Evolutionary conservation across 2,888 invertebrate species (phyloP), one percentile per base, ranked within the genome.

Genomic region (Trachelus stipa): DNA sequence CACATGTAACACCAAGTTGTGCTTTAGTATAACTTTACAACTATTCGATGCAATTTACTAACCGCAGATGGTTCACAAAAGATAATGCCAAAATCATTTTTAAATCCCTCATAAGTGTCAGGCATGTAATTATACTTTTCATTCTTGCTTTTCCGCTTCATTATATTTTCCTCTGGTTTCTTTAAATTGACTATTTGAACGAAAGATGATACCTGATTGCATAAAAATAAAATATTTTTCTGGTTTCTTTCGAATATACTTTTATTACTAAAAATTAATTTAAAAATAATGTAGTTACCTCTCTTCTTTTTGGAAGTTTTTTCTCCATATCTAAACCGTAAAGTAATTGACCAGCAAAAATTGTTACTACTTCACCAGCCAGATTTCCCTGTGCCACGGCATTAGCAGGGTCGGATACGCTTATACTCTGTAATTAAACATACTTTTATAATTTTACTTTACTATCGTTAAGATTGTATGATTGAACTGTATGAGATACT

Each of bases 381-480:
- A 91, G 86, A 80, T 92, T 93, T 1, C 92, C 92, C 79, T 93
- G 93, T 4, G 93, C 91, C 68, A 93, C 85, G 23, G 92, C 90
- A 85, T 94, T 94, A 15, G 92, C 88, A 91, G 93, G 93, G 83
- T 93, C 93, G 79, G 92, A 93, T 68, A 88, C 86, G 9, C 92
- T 88, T 31, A 93, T 79, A 15, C 90, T 82, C 86, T 91, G 86
- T 23, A 9, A 56, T 56, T 56, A 91, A 83, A 3, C 87, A 56
- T 40, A 40, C 4, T 56, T 23, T 56, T 56, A 23, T 6, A 56
- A 23, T 23, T 23, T 56, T 9, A 23, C 23, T 56, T 56, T 9
- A 23, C 23, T 56, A 9, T 56, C 56, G 0, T 56, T 23, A 23
- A 56, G 9, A 23, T 9, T 23, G 2, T 15, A 56, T 56, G 23